These are phyloP conservation scores for Mercenaria mercenaria DNA, from an alignment of 1,140 invertebrate species.

Conservation along the genomic window DNA sequence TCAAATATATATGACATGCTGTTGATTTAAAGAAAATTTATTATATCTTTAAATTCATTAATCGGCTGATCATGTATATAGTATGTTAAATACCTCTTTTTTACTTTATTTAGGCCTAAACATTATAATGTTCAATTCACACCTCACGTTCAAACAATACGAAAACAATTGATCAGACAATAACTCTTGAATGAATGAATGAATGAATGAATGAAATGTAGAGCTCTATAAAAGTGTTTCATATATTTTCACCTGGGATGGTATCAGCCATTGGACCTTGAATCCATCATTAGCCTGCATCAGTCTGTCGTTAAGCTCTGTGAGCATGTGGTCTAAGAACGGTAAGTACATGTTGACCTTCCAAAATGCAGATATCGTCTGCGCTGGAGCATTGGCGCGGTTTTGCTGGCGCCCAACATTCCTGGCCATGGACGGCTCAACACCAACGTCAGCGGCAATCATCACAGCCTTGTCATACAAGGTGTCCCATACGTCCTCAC, in stretches of 20 bases:
- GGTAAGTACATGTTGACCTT: conserved; percentile 16
- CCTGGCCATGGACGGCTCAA: background rate
- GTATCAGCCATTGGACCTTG: conserved; percentile 17
- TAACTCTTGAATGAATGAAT: background rate
- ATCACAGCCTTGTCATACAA: conserved; percentile 29
- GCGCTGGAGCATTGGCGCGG: background rate
- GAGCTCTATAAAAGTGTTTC: background rate
- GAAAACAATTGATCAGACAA: background rate
- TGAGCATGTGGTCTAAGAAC: conserved; percentile 29
- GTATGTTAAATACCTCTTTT: background rate
- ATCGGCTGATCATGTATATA: background rate
- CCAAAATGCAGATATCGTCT: conserved; percentile 9
- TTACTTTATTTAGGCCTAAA: background rate
- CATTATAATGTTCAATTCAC: background rate
- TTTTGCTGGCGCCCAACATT: conserved; percentile 20
- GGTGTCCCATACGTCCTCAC: conserved; percentile 28
- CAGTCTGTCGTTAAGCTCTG: background rate
- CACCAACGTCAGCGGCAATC: background rate
- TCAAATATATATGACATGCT: background rate
- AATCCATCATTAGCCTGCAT: background rate
- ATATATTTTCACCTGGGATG: background rate
- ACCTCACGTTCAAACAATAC: background rate
- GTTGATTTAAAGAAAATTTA: background rate
- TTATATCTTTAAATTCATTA: background rate
- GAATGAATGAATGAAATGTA: no score